Evolutionary conservation across 2,797 vertebrate genomes (phyloP).

Genomic region (Rhinogobio ventralis): DNA sequence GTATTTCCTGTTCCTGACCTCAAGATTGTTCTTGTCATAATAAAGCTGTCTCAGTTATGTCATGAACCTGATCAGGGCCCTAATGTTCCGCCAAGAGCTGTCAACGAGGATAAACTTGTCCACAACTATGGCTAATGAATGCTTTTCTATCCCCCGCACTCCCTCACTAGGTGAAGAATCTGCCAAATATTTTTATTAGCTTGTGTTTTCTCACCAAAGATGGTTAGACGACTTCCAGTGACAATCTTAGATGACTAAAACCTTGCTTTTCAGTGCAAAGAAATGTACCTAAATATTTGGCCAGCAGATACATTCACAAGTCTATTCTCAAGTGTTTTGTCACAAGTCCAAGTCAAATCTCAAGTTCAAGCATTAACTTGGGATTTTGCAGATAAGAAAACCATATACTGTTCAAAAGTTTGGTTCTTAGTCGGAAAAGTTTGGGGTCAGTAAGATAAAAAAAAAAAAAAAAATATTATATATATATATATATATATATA

Average conservation of each 20-base stretch:
- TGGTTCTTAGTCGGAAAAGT: not conserved
- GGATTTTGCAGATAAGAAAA: too few relatives aligned
- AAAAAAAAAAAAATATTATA: too few relatives aligned
- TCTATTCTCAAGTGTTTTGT: not conserved
- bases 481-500: too few relatives aligned
- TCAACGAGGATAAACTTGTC: constrained; percentile 53
- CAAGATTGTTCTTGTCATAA: constrained; percentile 53
- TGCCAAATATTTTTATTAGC: constrained; percentile 40
- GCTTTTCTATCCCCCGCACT: constrained; percentile 40
- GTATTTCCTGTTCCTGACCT: constrained; percentile 49
- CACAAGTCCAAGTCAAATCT: not conserved
- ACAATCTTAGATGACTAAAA: constrained; percentile 22
- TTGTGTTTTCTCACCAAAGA: constrained; percentile 39
- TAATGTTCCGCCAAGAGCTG: constrained; percentile 57
- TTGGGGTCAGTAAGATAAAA: too few relatives aligned
- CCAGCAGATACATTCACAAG: not conserved
- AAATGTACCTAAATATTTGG: constrained; percentile 23
- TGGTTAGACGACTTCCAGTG: constrained; percentile 26
- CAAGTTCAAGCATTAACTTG: too few relatives aligned
- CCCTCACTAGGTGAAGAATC: constrained; percentile 21
- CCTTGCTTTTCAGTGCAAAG: constrained; percentile 9
- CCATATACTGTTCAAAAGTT: too few relatives aligned
- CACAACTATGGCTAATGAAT: constrained; percentile 54
- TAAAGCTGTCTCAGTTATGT: constrained; percentile 57
- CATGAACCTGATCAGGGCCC: constrained; percentile 51